A percentile compares a stretch with the other conserved stretches of the same genome.
Conservation (phyloP, 2,888 invertebrate species). For the Morpho achilles region DNA sequence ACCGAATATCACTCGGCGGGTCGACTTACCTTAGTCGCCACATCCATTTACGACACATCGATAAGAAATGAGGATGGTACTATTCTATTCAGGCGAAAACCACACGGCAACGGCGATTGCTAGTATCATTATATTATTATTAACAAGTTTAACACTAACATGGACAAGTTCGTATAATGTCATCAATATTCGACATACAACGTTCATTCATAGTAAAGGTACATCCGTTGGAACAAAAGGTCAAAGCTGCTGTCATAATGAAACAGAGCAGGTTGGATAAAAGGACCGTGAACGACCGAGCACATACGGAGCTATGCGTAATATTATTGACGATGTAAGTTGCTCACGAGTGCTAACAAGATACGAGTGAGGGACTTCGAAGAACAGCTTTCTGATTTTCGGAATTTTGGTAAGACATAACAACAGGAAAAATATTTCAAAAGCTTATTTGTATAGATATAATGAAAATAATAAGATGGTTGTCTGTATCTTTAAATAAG, state of each 20-base stretch:
- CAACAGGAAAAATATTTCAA: slow-evolving; percentile 45
- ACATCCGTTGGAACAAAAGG: slow-evolving; percentile 2
- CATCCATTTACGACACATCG: too few species aligned
- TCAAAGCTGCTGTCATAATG: slow-evolving; percentile 10
- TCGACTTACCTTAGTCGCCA: too few species aligned
- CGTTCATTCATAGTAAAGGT: slow-evolving; percentile 9
- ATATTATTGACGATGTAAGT: slow-evolving; percentile 28
- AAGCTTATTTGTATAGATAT: slow-evolving; percentile 3
- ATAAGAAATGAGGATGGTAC: too few species aligned
- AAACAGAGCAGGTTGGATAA: slow-evolving; percentile 9
- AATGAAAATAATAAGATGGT: not conserved
- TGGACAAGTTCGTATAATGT: not conserved
- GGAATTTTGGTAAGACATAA: slow-evolving; percentile 44
- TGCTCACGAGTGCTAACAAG: slow-evolving; percentile 43
- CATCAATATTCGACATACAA: not conserved
- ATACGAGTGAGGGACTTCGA: slow-evolving; percentile 55
- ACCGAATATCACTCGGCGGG: too few species aligned
- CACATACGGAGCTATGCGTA: slow-evolving; percentile 12
- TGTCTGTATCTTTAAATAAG: not conserved
- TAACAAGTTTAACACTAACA: too few species aligned
- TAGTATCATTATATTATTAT: too few species aligned
- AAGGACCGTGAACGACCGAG: slow-evolving; percentile 7
- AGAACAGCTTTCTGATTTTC: slow-evolving; percentile 61
- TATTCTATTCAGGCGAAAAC: too few species aligned
- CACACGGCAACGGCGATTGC: too few species aligned